phyloP scores from a whole-genome alignment of 2,888 invertebrate genomes.

The Sinelater perroti region DNA sequence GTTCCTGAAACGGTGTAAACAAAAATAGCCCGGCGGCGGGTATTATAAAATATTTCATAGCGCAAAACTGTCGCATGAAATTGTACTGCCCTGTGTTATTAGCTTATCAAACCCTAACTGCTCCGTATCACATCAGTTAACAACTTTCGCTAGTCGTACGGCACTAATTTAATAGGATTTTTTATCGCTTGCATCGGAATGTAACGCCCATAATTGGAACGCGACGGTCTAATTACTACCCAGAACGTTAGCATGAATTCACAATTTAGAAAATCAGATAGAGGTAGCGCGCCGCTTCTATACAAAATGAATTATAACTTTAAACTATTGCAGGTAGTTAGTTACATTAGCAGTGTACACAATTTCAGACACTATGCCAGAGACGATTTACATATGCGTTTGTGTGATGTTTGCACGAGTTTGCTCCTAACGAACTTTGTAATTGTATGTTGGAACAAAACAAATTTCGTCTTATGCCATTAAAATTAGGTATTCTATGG shows the following conservation, averaged over 20 bases:
- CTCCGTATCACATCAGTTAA: conserved; percentile 6
- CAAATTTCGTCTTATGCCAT: too few species aligned
- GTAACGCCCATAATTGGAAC: conserved; percentile 31
- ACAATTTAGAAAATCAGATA: conserved; percentile 26
- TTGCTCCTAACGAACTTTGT: too few species aligned
- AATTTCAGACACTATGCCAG: too few species aligned
- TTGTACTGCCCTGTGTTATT: too few species aligned
- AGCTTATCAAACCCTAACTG: background rate
- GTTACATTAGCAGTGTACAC: background rate
- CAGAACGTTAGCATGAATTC: conserved; percentile 22
- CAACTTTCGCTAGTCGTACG: conserved; percentile 16
- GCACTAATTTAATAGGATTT: conserved; percentile 27
- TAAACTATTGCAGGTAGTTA: conserved; percentile 5
- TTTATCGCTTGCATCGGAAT: conserved; percentile 25
- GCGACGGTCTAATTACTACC: conserved; percentile 23
- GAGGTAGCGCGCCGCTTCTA: conserved; percentile 16
- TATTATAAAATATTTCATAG: too few species aligned
- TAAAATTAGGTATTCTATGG: too few species aligned
- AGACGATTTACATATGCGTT: too few species aligned
- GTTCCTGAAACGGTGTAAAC: too few species aligned
- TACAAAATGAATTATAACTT: conserved; percentile 19
- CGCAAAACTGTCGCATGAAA: too few species aligned
- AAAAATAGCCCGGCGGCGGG: too few species aligned
- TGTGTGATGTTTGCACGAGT: too few species aligned
- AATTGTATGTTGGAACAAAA: too few species aligned